Base-by-base conservation (phyloP, 2,113 vertebrate species). In the Hymenochirus boettgeri region DNA sequence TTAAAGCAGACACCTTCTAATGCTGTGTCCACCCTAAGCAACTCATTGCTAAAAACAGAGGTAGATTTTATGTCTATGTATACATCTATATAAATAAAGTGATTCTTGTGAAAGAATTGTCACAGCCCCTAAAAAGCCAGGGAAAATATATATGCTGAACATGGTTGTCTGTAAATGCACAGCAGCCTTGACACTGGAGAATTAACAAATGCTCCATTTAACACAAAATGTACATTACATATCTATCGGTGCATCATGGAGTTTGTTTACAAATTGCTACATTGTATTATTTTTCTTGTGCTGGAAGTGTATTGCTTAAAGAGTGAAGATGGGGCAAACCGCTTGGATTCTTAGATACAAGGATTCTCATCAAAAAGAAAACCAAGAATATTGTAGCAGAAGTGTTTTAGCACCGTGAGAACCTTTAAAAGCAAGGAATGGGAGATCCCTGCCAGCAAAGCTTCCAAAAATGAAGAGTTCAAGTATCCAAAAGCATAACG, bases 21-120 rank as follows among this genome's bases (percentile, higher is more conserved):
- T 60, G 65, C 56, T 39, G 31, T 39, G 3, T 35, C 22, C 31
- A 56, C 27, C 19, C 24, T 31, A 52, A 26, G n/a, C 45, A 69
- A 69, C 48, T 22, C 26, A 35, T 10, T 60, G 31, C 56, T 53
- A 48, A 22, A 39, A 52, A 62, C 13, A 65, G 64, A 67, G 64
- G 64, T 67, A 67, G 64, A 67, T 67, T 67, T 67, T 51, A 67
- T 58, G 63, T 58, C 63, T 58, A 66, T 66, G 45, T 66, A 51
- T 65, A 56, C 4, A 65, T 47, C 42, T 57, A 47, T 39, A 62
- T 62, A 15, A 50, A 31, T 57, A 66, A 66, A 57, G 48, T 24
- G 54, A 27, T 50, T 45, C 53, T 21, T 29, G 23, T 11, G 25
- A 52, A 63, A 46, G 37, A 27, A 53, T 2, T 12, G 1, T 12